A percentile compares a stretch with the other conserved stretches of the same genome.
phyloP scores from a whole-genome alignment of 2,113 vertebrate genomes.

The Picathartes gymnocephalus region DNA sequence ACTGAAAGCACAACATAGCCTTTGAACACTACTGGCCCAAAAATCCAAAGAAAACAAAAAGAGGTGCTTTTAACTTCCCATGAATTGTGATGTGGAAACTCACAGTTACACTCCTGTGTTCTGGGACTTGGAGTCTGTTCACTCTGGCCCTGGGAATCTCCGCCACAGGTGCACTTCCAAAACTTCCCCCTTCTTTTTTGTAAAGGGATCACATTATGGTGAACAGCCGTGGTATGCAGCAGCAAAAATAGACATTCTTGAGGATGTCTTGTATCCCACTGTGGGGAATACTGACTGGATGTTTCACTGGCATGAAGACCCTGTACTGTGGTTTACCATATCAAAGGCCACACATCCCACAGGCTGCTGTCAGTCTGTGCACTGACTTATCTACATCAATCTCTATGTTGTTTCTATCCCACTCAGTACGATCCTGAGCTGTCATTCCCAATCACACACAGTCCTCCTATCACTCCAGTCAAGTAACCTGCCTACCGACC shows the following conservation, averaged over 20 bases:
- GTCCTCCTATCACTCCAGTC: background rate
- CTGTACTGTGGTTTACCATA: background rate
- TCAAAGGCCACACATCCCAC: background rate
- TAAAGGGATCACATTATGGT: background rate
- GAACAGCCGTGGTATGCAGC: background rate
- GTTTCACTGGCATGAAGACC: background rate
- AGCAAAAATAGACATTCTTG: background rate
- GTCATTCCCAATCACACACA: background rate
- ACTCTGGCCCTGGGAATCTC: background rate
- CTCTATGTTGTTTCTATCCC: background rate
- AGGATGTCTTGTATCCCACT: background rate
- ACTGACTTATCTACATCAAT: background rate
- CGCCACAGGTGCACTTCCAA: background rate
- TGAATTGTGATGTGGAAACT: background rate
- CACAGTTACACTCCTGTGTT: background rate
- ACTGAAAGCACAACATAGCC: background rate
- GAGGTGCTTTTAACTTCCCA: background rate
- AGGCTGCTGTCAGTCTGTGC: background rate
- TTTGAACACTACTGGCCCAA: background rate
- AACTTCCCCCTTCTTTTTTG: background rate
- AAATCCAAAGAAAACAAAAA: background rate
- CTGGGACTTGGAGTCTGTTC: background rate
- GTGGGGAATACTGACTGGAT: background rate
- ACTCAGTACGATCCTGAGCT: background rate
- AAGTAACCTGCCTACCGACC: background rate